Percentiles rank a stretch among this genome's conserved stretches.
phyloP scores from a whole-genome alignment of 35 echinoderm and acorn worm species.

The Ophioderma brevispina region DNA sequence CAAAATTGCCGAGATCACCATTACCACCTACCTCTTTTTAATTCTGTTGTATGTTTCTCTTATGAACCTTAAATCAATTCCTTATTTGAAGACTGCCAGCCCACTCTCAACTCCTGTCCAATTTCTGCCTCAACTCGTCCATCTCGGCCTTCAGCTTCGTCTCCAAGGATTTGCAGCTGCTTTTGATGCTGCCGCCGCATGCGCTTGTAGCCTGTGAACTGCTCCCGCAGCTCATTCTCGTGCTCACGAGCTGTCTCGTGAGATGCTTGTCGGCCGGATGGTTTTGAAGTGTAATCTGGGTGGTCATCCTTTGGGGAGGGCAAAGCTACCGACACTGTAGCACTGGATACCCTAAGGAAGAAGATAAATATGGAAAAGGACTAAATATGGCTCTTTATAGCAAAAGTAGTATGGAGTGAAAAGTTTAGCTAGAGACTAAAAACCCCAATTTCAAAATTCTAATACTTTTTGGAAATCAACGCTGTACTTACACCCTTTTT shows the following conservation, averaged over 20 bases:
- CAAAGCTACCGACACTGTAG: slow-evolving; percentile 49
- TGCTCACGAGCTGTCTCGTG: slow-evolving; percentile 88
- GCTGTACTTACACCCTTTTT: no score
- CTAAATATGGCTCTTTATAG: no score
- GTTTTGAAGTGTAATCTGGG: slow-evolving; percentile 85
- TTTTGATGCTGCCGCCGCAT: slow-evolving; percentile 90
- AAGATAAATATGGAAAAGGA: no score
- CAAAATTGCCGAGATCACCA: no score
- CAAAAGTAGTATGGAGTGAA: no score
- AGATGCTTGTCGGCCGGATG: slow-evolving; percentile 88
- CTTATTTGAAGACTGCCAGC: slow-evolving; percentile 76
- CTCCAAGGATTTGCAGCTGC: slow-evolving; percentile 90
- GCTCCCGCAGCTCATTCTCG: slow-evolving; percentile 82
- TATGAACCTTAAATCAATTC: slow-evolving; percentile 79
- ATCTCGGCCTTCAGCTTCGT: slow-evolving; percentile 72
- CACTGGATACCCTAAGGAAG: slow-evolving; percentile 54
- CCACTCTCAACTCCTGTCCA: slow-evolving; percentile 89
- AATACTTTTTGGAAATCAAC: no score
- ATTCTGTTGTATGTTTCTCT: slow-evolving; percentile 54
- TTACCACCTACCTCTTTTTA: no score
- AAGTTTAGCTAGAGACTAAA: no score
- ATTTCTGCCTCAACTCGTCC: slow-evolving; percentile 81
- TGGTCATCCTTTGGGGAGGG: slow-evolving; percentile 34
- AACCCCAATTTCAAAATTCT: no score
- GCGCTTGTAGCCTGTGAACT: slow-evolving; percentile 94